Conservation (phyloP, 1,140 invertebrate species). For the Elymnias hypermnestra region DNA sequence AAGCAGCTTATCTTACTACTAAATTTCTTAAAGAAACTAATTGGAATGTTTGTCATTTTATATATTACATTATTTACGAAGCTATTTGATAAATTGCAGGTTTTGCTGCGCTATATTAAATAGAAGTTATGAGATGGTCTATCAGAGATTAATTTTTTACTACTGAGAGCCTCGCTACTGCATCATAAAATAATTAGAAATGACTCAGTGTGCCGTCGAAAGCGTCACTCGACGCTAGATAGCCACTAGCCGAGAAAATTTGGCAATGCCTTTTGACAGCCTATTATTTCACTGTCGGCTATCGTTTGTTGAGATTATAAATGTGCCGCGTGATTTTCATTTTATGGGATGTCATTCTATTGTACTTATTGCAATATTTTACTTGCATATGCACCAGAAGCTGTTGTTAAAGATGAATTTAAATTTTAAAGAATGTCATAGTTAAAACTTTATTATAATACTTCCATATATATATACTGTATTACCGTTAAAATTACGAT, state of each 20-base stretch:
- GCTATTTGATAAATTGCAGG: no score
- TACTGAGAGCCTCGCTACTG: conserved; percentile 19
- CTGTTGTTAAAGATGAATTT: no score
- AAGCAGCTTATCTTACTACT: no score
- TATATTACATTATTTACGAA: no score
- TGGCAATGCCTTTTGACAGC: conserved; percentile 66
- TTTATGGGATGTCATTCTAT: background rate
- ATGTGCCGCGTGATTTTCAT: conserved; percentile 40
- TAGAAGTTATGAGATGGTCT: no score
- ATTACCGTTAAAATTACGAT: no score
- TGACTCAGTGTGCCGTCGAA: conserved; percentile 57
- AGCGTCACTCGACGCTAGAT: conserved; percentile 47
- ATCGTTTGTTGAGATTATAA: conserved; percentile 56
- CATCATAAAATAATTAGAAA: conserved; percentile 66
- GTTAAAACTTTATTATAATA: no score
- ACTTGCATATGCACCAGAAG: background rate
- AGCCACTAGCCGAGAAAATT: conserved; percentile 44
- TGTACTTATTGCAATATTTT: background rate
- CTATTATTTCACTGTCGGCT: conserved; percentile 63
- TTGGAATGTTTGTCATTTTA: no score
- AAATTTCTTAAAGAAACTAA: no score
- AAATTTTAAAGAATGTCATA: no score
- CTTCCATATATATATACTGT: no score
- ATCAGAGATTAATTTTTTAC: conserved; percentile 36
- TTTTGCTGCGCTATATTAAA: no score